phyloP scores from a whole-genome alignment of 2,888 invertebrate genomes.

The Oasisia sp. region DNA sequence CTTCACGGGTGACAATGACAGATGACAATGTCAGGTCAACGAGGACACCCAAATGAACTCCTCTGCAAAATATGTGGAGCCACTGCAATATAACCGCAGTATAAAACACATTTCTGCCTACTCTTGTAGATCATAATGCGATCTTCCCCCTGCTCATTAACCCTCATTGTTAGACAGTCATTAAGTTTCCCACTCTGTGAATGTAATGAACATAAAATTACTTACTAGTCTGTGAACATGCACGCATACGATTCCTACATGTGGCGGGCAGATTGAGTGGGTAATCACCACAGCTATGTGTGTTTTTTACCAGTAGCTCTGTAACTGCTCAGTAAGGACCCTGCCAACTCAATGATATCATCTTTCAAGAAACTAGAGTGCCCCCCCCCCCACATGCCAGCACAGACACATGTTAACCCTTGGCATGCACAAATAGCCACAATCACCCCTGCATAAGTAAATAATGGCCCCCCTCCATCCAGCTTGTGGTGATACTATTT shows the following conservation, averaged over 20 bases:
- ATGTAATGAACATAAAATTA: neutral
- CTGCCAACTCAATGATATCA: neutral
- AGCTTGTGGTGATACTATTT: neutral
- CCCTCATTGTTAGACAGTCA: neutral
- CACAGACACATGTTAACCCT: neutral
- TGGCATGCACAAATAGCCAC: neutral
- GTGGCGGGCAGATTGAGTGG: neutral
- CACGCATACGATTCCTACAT: neutral
- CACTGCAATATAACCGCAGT: neutral
- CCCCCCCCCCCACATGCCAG: neutral
- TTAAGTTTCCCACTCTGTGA: neutral
- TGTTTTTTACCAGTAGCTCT: neutral
- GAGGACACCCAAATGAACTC: neutral
- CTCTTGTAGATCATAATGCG: neutral
- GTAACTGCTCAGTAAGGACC: neutral
- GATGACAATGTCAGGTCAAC: neutral
- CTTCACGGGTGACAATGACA: neutral
- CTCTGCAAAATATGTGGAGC: neutral
- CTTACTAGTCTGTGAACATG: neutral
- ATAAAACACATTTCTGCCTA: slow-evolving; percentile 1
- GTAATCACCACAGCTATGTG: neutral
- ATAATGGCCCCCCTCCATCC: neutral
- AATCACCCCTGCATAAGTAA: neutral
- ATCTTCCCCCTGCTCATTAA: neutral
- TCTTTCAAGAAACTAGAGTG: neutral